A percentile compares a stretch with the other conserved stretches of the same genome.
Evolutionary conservation across 2,888 invertebrate genomes (phyloP).

Genomic region (Amiota mariae): DNA sequence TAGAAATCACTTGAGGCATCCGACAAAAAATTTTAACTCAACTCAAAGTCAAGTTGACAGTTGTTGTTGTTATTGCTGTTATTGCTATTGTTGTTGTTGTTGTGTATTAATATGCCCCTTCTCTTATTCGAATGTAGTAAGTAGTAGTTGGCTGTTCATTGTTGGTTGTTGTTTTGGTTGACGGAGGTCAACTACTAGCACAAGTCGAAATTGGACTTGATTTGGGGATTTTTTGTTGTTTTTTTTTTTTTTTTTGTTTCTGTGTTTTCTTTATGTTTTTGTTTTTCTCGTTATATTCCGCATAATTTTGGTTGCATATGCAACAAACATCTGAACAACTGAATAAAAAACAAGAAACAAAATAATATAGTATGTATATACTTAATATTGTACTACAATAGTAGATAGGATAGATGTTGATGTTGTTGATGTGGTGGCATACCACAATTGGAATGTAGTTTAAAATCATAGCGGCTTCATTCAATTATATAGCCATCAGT

Average conservation of each 20-base stretch:
- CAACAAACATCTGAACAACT: no score
- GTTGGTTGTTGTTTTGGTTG: not conserved
- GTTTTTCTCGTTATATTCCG: not conserved
- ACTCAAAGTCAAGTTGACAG: slow-evolving; percentile 27
- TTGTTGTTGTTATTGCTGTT: slow-evolving; percentile 47
- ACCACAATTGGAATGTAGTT: slow-evolving; percentile 22
- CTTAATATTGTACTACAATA: slow-evolving; percentile 19
- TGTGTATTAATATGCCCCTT: slow-evolving; percentile 23
- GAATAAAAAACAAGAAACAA: not conserved
- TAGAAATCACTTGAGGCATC: not conserved
- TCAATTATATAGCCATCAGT: slow-evolving; percentile 28
- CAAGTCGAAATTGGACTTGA: slow-evolving; percentile 5
- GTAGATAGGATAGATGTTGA: no score
- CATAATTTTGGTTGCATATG: no score
- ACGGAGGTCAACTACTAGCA: slow-evolving; percentile 5
- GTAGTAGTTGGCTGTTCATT: slow-evolving; percentile 42
- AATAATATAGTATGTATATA: slow-evolving; percentile 9
- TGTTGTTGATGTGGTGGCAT: no score
- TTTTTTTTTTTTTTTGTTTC: not conserved
- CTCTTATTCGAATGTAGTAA: slow-evolving; percentile 39
- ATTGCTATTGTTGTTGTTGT: slow-evolving; percentile 46
- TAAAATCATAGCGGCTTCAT: slow-evolving; percentile 25
- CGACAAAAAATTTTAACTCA: slow-evolving; percentile 2
- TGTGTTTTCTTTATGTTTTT: not conserved
- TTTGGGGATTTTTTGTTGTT: not conserved